These are phyloP conservation scores for Athripsodes cinereus DNA, from an alignment of 2,888 invertebrate species.

Conservation along the genomic window DNA sequence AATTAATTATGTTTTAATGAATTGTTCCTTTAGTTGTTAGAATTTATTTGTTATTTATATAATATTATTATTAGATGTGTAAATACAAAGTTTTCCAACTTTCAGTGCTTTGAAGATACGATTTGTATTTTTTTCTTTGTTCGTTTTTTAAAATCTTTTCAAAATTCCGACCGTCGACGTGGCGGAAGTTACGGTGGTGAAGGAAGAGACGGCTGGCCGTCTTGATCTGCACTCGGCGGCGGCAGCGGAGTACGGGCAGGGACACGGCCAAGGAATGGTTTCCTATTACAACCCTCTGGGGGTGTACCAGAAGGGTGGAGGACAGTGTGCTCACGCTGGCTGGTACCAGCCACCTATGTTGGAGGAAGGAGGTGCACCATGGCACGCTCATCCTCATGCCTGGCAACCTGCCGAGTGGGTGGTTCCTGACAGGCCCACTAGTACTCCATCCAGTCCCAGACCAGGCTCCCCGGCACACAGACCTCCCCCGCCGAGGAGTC, in stretches of 20 bases:
- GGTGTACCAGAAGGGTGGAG: slow-evolving; percentile 57
- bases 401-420: slow-evolving; percentile 37
- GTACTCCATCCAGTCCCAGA: slow-evolving; percentile 52
- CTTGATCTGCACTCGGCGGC: background rate
- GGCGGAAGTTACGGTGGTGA: slow-evolving; percentile 17
- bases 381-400: slow-evolving; percentile 36
- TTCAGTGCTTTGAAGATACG: too few relatives aligned
- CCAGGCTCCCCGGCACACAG: slow-evolving; percentile 47
- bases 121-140: too few relatives aligned
- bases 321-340: slow-evolving; percentile 40
- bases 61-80: too few relatives aligned
- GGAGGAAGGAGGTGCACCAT: slow-evolving; percentile 29
- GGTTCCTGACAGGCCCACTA: slow-evolving; percentile 38
- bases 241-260: slow-evolving; percentile 7
- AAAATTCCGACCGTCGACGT: slow-evolving; percentile 13
- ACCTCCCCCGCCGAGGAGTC: slow-evolving; percentile 66
- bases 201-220: slow-evolving; percentile 12
- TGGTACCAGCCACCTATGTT: slow-evolving; percentile 38
- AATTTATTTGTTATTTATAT: too few relatives aligned
- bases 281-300: slow-evolving; percentile 66
- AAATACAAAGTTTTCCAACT: too few relatives aligned
- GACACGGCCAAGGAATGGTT: slow-evolving; percentile 50
- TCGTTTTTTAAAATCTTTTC: background rate
- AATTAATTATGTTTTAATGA: too few relatives aligned
- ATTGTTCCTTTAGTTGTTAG: too few relatives aligned